Evolutionary conservation across 1,140 invertebrate species (phyloP).

Genomic region (Muscidifurax raptorellus): DNA sequence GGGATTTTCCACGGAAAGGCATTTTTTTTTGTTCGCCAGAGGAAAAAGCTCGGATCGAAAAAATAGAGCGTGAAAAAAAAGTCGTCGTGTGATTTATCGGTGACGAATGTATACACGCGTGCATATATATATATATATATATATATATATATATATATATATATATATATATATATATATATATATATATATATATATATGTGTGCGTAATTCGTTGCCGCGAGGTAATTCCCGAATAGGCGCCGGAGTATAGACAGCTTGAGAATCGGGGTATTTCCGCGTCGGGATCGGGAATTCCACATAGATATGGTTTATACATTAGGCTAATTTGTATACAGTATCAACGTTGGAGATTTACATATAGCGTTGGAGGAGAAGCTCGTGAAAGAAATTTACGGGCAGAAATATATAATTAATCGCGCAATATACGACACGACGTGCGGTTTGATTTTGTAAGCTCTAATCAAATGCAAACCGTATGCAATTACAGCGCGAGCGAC

Average conservation of each 20-base stretch:
- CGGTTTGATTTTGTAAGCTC: neutral
- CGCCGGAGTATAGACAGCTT: neutral
- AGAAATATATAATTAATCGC: no score
- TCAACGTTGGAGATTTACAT: no score
- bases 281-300: neutral
- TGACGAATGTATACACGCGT: neutral
- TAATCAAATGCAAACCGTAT: neutral
- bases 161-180: no score
- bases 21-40: conserved; percentile 9
- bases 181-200: no score
- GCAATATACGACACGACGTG: no score
- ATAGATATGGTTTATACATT: no score
- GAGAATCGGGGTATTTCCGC: neutral
- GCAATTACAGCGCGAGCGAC: neutral
- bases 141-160: no score
- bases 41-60: neutral
- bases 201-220: neutral
- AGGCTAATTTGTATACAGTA: no score
- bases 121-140: no score
- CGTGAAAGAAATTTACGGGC: no score
- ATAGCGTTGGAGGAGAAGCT: no score
- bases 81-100: conserved; percentile 23
- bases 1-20: neutral
- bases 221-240: conserved; percentile 3
- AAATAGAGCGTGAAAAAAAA: neutral